Conservation (phyloP, 2,888 invertebrate genomes). For the Chaetoderma sp. region DNA sequence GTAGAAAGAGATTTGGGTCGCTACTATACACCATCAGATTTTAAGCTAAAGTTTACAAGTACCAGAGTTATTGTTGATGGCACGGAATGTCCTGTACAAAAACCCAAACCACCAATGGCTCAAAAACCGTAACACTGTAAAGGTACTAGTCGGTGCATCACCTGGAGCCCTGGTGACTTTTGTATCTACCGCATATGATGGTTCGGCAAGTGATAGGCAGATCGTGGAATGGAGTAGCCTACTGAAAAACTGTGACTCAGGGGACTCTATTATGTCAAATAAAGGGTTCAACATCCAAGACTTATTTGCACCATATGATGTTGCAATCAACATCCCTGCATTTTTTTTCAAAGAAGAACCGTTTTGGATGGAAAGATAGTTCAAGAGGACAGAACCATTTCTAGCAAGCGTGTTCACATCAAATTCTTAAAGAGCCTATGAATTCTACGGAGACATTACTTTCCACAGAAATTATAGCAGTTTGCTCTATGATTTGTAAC, state of each 20-base stretch:
- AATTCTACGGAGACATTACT: too few relatives aligned
- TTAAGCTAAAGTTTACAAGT: conserved; percentile 13
- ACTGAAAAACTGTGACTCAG: conserved; percentile 25
- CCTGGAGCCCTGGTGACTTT: conserved; percentile 16
- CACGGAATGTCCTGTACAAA: conserved; percentile 19
- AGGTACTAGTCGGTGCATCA: conserved; percentile 22
- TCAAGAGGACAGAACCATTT: conserved; percentile 32
- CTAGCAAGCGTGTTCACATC: conserved; percentile 38
- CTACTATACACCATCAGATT: conserved; percentile 17
- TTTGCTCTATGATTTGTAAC: too few relatives aligned
- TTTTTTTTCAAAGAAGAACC: conserved; percentile 39
- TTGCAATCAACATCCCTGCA: conserved; percentile 38
- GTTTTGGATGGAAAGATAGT: conserved; percentile 25
- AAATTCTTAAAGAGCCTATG: too few relatives aligned
- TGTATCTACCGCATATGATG: conserved; percentile 27
- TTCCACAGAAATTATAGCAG: too few relatives aligned
- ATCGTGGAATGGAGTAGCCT: conserved; percentile 32
- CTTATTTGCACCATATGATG: conserved; percentile 31
- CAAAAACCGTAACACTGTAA: conserved; percentile 25
- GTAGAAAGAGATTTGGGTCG: conserved; percentile 4
- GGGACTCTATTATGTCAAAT: conserved; percentile 33
- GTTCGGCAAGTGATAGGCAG: conserved; percentile 37
- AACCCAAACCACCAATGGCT: conserved; percentile 9
- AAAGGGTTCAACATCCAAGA: conserved; percentile 37
- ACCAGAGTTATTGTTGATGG: conserved; percentile 23